Evolutionary conservation across 1,140 invertebrate genomes (phyloP).

Genomic region (Megathymus violae): DNA sequence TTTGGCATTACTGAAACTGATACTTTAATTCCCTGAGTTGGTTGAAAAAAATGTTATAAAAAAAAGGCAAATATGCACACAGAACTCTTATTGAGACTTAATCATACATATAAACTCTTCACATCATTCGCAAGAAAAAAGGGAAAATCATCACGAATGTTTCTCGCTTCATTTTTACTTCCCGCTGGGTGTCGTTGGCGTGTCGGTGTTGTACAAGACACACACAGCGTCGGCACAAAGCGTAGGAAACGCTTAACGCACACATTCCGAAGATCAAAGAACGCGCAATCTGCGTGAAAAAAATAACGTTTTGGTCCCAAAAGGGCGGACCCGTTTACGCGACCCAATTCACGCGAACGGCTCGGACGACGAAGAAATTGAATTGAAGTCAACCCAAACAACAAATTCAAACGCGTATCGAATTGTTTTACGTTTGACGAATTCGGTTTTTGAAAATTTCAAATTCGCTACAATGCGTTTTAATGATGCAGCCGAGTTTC

Average conservation of each 20-base stretch:
- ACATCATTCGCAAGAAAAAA: conserved; percentile 44
- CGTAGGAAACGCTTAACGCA: conserved; percentile 79
- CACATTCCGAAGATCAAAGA: conserved; percentile 82
- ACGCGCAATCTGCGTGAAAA: conserved; percentile 80
- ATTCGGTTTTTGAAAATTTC: conserved; percentile 80
- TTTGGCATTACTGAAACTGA: no score
- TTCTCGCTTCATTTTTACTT: conserved; percentile 66
- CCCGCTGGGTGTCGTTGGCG: conserved; percentile 73
- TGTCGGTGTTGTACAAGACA: conserved; percentile 59
- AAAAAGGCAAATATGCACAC: not conserved
- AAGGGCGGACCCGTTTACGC: conserved; percentile 80
- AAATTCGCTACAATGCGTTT: conserved; percentile 79
- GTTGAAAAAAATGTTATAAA: no score
- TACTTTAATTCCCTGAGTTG: no score
- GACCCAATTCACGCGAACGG: conserved; percentile 80
- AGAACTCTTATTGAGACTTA: not conserved
- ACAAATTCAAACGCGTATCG: conserved; percentile 82
- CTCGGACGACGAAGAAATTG: conserved; percentile 77
- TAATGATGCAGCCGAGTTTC: conserved; percentile 79
- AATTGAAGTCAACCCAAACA: conserved; percentile 78
- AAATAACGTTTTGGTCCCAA: conserved; percentile 81
- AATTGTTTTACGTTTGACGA: conserved; percentile 83
- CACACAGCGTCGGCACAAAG: conserved; percentile 69
- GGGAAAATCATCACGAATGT: conserved; percentile 61
- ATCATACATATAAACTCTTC: conserved; percentile 26